These are phyloP conservation scores for Halcyon senegalensis DNA, from an alignment of 2,113 vertebrate species.

Conservation along the genomic window DNA sequence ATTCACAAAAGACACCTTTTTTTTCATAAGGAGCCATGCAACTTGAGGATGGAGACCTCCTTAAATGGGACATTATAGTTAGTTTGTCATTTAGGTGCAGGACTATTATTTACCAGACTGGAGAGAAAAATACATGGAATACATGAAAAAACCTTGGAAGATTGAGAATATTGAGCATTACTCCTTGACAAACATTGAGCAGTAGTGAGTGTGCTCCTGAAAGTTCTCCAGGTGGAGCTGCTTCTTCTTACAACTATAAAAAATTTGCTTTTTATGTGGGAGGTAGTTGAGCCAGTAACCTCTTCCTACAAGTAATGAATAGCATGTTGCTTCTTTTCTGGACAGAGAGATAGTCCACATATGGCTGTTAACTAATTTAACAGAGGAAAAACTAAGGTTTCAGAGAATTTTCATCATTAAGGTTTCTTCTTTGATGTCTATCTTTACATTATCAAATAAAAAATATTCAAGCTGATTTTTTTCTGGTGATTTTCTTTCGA, in stretches of 20 bases:
- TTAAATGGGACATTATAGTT: neutral
- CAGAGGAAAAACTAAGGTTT: neutral
- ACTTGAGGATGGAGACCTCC: neutral
- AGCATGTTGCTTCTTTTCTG: neutral
- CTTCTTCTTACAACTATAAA: conserved; percentile 5
- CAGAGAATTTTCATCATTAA: neutral
- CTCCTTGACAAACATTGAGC: neutral
- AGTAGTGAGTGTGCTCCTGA: neutral
- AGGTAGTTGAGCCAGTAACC: neutral
- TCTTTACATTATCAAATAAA: neutral
- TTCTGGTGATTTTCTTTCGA: neutral
- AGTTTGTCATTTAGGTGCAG: neutral
- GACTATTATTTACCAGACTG: neutral
- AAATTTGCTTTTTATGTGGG: neutral
- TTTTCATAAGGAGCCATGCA: neutral
- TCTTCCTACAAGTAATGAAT: neutral
- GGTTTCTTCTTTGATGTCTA: neutral
- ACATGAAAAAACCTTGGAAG: neutral
- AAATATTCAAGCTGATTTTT: neutral
- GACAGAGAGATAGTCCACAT: neutral
- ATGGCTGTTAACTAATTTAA: neutral
- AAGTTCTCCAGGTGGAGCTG: conserved; percentile 23
- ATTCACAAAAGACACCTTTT: neutral
- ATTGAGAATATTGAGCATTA: neutral
- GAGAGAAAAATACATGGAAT: neutral